Evolutionary conservation across 2,797 vertebrate species (phyloP), one percentile per base, ranked within the genome.

Genomic region (Neostethus bicornis): DNA sequence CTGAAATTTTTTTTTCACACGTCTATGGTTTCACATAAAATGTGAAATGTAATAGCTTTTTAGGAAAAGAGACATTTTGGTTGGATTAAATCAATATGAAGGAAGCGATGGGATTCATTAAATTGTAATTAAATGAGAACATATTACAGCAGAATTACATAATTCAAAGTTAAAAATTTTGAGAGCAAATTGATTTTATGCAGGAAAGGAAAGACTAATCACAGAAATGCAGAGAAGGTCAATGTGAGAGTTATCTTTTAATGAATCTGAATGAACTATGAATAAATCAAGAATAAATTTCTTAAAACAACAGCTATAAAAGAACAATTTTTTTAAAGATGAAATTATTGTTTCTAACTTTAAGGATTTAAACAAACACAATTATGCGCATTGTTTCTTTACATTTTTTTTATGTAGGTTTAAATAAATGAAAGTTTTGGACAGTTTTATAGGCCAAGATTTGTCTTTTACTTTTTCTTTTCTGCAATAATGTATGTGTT

Each of bases 1-100:
- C n/a, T n/a, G n/a, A n/a, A n/a, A n/a, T n/a, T n/a, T n/a, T n/a
- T n/a, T n/a, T n/a, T n/a, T n/a, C n/a, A n/a, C n/a, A n/a, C n/a
- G n/a, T n/a, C n/a, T n/a, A n/a, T 43, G 70, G 49, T 53, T 68
- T 59, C 70, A 77, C 58, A 64, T 70, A 66, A 68, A 65, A 31
- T 26, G 34, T 45, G 34, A 45, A 58, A 66, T 67, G 73, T 70
- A 66, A 47, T 66, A n/a, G 29, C 55, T 34, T 49, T 63, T 63
- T 21, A 0, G 26, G 78, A 58, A 73, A 3, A 23, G 43, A 8
- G 45, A 34, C 23, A 50, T 61, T 71, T 66, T 16, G 3, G 11
- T 54, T 71, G 66, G 62, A 68, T 55, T 68, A 29, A 80, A 70
- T 44, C 46, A 66, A 77, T 32, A 45, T 32, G 26, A 52, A 23